phyloP scores from a whole-genome alignment of 2,113 vertebrate species.

The Hipposideros armiger region DNA sequence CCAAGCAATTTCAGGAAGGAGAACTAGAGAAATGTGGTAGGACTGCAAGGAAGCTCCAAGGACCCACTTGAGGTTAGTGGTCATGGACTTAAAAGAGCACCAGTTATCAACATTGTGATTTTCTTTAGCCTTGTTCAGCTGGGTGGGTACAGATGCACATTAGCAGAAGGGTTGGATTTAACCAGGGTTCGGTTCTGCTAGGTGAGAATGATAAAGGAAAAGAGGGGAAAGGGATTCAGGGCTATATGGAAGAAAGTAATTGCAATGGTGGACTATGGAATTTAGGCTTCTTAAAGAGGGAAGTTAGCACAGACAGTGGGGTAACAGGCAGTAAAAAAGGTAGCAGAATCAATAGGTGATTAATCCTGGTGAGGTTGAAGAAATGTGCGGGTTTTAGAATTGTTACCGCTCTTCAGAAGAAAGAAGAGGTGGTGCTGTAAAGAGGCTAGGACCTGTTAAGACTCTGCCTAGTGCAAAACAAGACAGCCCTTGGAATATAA shows the following conservation, averaged over 20 bases:
- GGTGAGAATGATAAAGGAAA: constrained; percentile 14
- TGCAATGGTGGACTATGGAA: background rate
- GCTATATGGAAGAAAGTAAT: background rate
- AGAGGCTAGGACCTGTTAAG: background rate
- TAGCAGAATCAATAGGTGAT: background rate
- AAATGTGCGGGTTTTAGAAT: background rate
- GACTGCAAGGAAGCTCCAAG: background rate
- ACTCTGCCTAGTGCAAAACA: background rate
- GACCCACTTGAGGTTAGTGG: background rate
- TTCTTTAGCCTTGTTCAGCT: background rate
- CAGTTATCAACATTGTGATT: background rate
- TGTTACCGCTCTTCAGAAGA: background rate
- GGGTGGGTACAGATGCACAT: background rate
- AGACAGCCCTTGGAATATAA: background rate
- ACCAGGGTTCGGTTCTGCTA: background rate
- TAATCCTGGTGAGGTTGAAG: background rate
- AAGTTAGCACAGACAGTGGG: background rate
- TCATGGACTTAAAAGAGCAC: constrained; percentile 1
- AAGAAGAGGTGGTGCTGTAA: background rate
- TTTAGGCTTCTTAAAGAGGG: background rate
- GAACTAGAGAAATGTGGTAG: background rate
- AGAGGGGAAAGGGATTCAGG: background rate
- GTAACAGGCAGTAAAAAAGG: background rate
- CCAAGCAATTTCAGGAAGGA: background rate
- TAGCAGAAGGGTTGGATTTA: background rate